Evolutionary conservation across 2,797 vertebrate species (phyloP), one percentile per base, ranked within the genome.

Genomic region (Paedocypris micromegethes): DNA sequence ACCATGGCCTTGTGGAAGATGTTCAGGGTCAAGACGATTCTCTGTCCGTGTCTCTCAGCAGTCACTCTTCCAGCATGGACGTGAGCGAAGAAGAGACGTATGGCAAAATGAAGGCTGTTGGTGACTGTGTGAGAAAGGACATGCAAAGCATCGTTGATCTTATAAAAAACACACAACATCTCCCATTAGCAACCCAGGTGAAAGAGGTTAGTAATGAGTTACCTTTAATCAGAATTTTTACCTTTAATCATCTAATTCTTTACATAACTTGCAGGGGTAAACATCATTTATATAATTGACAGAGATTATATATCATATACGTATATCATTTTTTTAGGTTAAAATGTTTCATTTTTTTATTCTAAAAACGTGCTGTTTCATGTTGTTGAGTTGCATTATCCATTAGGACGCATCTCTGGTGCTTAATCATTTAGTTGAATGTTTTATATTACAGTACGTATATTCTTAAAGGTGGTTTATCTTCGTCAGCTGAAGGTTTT

Each of bases 181-280:
- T 90, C 58, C 82, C 88, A 2, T 83, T 96, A 64, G 81, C 84
- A 61, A 84, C 88, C 75, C 94, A 91, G 74, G 88, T 97, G 4
- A 91, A 96, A 59, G 90, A 96, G 92, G 95, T 96, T 85, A 53
- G 54, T 64, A 63, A 4, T 41, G 44, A 43, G 23, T 2, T 3
- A 2, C 9, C 46, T 2, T 39, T 51, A 37, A 38, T 45, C 38
- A 53, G 9, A n/a, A 43, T 60, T 37, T 44, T 49, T 45, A 48
- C 46, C 6, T 64, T 4, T 41, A 41, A 6, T 40, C n/a, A 9
- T 43, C 38, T 42, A 45, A 6, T 65, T 47, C 2, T 37, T 72
- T 40, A 3, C 6, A 37, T 37, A 43, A 43, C 52, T 37, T 50
- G 44, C 38, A 4, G 9, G 9, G 8, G 5, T 52, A 4, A 6